These are phyloP conservation scores for Mactromeris polynyma DNA, from an alignment of 2,888 invertebrate genomes.

Conservation along the genomic window DNA sequence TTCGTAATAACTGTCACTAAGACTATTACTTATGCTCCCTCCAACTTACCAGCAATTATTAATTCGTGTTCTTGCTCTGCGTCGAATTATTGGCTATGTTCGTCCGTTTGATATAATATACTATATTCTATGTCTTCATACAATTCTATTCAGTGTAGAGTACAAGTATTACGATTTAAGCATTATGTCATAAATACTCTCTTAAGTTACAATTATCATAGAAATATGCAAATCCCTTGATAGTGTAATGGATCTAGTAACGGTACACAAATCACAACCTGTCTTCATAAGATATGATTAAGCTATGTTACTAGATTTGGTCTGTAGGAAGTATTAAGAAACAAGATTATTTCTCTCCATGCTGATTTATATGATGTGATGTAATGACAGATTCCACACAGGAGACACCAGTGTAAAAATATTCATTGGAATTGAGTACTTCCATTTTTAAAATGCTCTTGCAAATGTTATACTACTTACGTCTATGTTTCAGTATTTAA, in stretches of 20 bases:
- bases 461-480: too few species aligned
- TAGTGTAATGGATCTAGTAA: neutral
- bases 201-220: neutral
- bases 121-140: neutral
- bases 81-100: neutral
- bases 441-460: neutral
- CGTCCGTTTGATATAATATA: neutral
- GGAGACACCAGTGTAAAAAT: neutral
- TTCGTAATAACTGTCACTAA: too few species aligned
- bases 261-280: neutral
- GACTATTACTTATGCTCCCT: too few species aligned
- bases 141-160: neutral
- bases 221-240: neutral
- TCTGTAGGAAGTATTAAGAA: neutral
- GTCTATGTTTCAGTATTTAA: too few species aligned
- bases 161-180: neutral
- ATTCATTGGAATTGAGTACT: neutral
- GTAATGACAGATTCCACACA: neutral
- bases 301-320: neutral
- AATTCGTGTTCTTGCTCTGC: too few species aligned
- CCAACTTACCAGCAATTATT: too few species aligned
- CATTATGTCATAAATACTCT: neutral
- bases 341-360: neutral
- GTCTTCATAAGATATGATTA: conserved; percentile 13
- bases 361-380: neutral